Percentiles rank a stretch among this genome's conserved stretches.
Evolutionary conservation across 2,797 vertebrate genomes (phyloP).

Genomic region (Anabacerthia variegaticeps): DNA sequence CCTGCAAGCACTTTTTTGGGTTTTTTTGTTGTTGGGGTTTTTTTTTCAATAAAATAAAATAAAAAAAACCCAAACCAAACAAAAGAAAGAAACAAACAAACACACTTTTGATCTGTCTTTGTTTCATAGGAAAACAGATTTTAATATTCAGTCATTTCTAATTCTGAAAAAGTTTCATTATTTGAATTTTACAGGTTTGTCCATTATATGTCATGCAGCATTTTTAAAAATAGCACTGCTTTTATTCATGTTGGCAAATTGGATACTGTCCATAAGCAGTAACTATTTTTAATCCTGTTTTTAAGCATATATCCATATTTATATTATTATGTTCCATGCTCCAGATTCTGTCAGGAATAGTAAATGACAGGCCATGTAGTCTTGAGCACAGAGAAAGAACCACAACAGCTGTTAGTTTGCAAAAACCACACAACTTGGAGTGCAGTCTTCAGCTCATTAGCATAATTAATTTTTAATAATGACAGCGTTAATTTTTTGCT

Average conservation of each 20-base stretch:
- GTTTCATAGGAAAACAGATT: constrained; percentile 31
- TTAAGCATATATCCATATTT: constrained; percentile 62
- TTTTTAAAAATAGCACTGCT: constrained; percentile 3
- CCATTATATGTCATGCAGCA: constrained; percentile 18
- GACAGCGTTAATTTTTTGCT: constrained; percentile 5
- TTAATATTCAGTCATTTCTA: constrained; percentile 26
- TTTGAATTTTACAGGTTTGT: constrained; percentile 23
- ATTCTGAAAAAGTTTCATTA: constrained; percentile 30
- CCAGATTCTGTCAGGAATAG: constrained; percentile 37
- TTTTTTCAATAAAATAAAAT: no score
- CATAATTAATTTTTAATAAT: constrained; percentile 65
- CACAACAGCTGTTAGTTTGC: constrained; percentile 38
- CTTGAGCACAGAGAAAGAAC: background rate
- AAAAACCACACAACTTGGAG: constrained; percentile 1
- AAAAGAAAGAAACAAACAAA: background rate
- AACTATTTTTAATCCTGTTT: constrained; percentile 60
- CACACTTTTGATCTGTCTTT: constrained; percentile 22
- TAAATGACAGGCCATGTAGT: constrained; percentile 40
- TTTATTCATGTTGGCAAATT: constrained; percentile 53
- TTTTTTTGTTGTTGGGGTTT: no score
- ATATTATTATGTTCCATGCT: constrained; percentile 35
- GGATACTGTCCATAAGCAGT: constrained; percentile 24
- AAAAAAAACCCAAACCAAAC: background rate
- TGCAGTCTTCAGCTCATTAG: constrained; percentile 28
- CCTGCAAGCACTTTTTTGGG: background rate